phyloP scores from a whole-genome alignment of 2,113 vertebrate species.

The Castor canadensis region DNA sequence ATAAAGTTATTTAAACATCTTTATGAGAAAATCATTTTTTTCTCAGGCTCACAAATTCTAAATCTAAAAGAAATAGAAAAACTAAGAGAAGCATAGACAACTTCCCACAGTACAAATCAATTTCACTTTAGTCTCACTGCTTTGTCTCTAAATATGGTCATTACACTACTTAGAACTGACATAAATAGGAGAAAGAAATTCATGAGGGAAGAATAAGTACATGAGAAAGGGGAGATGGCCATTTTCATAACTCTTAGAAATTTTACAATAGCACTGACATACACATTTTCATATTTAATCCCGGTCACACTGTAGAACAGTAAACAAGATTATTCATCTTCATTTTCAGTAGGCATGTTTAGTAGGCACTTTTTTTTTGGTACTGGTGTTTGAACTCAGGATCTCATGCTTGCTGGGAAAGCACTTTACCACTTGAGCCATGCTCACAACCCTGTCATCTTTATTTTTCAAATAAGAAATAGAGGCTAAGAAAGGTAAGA shows the following conservation, averaged over 20 bases:
- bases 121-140: conserved; percentile 48
- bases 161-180: conserved; percentile 7
- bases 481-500: neutral
- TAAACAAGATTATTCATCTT: conserved; percentile 40
- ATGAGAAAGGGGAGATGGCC: neutral
- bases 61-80: conserved; percentile 58
- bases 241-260: conserved; percentile 50
- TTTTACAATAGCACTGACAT: conserved; percentile 32
- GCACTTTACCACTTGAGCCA: too few relatives aligned
- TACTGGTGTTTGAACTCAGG: too few relatives aligned
- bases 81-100: conserved; percentile 11
- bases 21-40: conserved; percentile 59
- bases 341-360: too few relatives aligned
- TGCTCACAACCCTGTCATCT: too few relatives aligned
- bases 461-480: conserved; percentile 57
- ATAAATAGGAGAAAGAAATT: conserved; percentile 40
- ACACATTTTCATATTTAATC: conserved; percentile 46
- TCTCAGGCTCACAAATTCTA: conserved; percentile 20
- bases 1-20: conserved; percentile 32
- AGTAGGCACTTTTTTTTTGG: too few relatives aligned
- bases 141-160: conserved; percentile 55
- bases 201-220: conserved; percentile 27
- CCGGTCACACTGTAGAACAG: neutral
- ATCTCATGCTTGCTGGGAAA: too few relatives aligned
- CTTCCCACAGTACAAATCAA: conserved; percentile 55